Evolutionary conservation across 2,888 invertebrate genomes (phyloP).

Genomic region (Dioctria linearis): DNA sequence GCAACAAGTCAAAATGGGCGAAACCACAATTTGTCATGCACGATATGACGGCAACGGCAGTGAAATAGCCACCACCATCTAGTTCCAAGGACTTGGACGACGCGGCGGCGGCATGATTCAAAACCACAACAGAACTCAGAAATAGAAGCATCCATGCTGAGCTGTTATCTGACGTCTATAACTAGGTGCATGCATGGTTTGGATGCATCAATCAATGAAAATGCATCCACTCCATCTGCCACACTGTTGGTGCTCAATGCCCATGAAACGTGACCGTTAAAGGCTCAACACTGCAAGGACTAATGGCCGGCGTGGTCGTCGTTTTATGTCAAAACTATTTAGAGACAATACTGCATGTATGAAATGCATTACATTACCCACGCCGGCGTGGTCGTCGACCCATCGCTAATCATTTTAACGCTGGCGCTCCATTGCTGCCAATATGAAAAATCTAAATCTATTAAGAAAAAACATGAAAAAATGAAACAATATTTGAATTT

Average conservation of each 20-base stretch:
- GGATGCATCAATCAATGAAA: slow-evolving; percentile 37
- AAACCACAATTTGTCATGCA: slow-evolving; percentile 52
- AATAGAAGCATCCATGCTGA: slow-evolving; percentile 5
- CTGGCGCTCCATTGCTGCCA: too few species aligned
- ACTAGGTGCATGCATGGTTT: slow-evolving; percentile 26
- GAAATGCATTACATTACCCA: too few species aligned
- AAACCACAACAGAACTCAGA: slow-evolving; percentile 3
- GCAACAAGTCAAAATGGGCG: slow-evolving; percentile 43
- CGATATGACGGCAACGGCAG: slow-evolving; percentile 24
- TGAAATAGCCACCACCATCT: neutral
- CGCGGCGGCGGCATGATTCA: neutral
- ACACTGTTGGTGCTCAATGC: neutral
- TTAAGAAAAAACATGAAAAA: too few species aligned
- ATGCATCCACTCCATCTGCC: slow-evolving; percentile 18
- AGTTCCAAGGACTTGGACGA: neutral
- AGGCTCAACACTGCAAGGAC: slow-evolving; percentile 4
- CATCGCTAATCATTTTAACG: too few species aligned
- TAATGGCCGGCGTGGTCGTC: too few species aligned
- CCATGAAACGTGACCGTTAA: neutral
- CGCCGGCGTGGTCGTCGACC: too few species aligned
- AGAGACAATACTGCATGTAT: too few species aligned
- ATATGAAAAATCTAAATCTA: too few species aligned
- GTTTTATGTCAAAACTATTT: too few species aligned
- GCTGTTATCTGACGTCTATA: neutral
- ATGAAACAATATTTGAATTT: too few species aligned